phyloP scores from a whole-genome alignment of 2,797 vertebrate genomes.

The Enteromius treurensis region DNA sequence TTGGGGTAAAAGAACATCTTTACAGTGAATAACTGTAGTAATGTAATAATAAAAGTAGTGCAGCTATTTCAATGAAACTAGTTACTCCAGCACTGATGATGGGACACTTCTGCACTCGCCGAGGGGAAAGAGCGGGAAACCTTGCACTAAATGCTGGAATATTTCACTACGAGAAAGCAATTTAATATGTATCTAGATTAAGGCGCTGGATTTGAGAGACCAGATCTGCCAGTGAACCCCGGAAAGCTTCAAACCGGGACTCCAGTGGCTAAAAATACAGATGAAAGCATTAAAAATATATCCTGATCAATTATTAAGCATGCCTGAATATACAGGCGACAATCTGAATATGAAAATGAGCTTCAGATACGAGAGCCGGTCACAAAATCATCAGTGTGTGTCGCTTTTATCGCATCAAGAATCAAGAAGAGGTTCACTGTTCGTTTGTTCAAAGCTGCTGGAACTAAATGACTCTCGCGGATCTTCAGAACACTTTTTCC shows the following conservation, averaged over 20 bases:
- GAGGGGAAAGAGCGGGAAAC: slow-evolving; percentile 28
- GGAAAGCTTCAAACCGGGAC: slow-evolving; percentile 46
- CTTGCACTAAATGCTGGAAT: not conserved
- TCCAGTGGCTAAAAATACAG: slow-evolving; percentile 50
- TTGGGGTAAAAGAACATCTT: no score
- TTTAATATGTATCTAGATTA: slow-evolving; percentile 60
- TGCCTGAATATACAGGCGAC: slow-evolving; percentile 24
- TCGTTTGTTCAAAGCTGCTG: not conserved
- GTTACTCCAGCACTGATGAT: not conserved
- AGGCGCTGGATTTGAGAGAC: slow-evolving; percentile 45
- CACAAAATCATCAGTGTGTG: not conserved
- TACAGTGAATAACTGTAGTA: no score
- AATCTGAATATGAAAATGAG: slow-evolving; percentile 35
- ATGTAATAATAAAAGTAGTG: no score
- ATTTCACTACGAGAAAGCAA: slow-evolving; percentile 20
- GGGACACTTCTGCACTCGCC: slow-evolving; percentile 36
- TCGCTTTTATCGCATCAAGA: not conserved
- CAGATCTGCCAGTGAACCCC: slow-evolving; percentile 45
- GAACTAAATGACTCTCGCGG: not conserved
- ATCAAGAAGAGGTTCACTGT: not conserved
- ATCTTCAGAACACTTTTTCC: not conserved
- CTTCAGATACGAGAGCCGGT: not conserved
- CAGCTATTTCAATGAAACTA: no score
- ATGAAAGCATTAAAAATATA: slow-evolving; percentile 54
- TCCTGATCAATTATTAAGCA: slow-evolving; percentile 60